A percentile compares a stretch with the other conserved stretches of the same genome.
These are phyloP conservation scores for Diplodus sargus DNA, from an alignment of 2,797 vertebrate genomes.

Conservation along the genomic window DNA sequence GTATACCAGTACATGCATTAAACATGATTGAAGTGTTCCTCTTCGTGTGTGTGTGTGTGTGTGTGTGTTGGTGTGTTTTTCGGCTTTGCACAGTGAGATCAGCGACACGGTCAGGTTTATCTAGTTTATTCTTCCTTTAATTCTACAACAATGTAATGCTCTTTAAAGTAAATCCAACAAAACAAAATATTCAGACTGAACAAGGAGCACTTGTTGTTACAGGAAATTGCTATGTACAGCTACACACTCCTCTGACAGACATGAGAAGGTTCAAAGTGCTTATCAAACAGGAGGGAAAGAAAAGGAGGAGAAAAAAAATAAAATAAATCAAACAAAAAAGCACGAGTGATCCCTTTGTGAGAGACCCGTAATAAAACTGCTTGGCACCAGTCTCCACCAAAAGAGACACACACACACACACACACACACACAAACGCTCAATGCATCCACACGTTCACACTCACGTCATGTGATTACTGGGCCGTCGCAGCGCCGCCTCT, in stretches of 20 bases:
- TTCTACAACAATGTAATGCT: slow-evolving; percentile 85
- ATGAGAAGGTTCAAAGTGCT: slow-evolving; percentile 81
- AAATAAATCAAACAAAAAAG: slow-evolving; percentile 47
- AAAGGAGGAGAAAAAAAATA: not conserved
- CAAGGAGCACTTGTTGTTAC: slow-evolving; percentile 84
- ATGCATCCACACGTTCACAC: slow-evolving; percentile 22
- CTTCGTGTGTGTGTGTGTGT: slow-evolving; percentile 1
- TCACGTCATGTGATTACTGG: slow-evolving; percentile 55
- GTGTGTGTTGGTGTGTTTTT: not conserved
- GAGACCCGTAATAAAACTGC: slow-evolving; percentile 78
- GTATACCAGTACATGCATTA: slow-evolving; percentile 81
- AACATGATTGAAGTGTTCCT: slow-evolving; percentile 74
- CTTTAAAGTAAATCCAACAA: slow-evolving; percentile 81
- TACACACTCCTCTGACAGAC: slow-evolving; percentile 78
- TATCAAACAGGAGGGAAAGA: slow-evolving; percentile 61
- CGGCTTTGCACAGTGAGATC: slow-evolving; percentile 13
- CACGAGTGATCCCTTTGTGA: slow-evolving; percentile 76
- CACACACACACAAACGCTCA: slow-evolving; percentile 9
- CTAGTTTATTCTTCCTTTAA: slow-evolving; percentile 80
- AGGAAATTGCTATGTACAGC: slow-evolving; percentile 84
- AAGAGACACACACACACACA: slow-evolving; percentile 46
- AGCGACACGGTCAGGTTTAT: slow-evolving; percentile 55
- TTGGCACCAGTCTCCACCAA: slow-evolving; percentile 78
- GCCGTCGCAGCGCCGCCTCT: slow-evolving; percentile 64
- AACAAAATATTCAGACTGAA: slow-evolving; percentile 83